Conservation (phyloP, 53 echinoderm and acorn worm species). For the Mesocentrotus franciscanus region DNA sequence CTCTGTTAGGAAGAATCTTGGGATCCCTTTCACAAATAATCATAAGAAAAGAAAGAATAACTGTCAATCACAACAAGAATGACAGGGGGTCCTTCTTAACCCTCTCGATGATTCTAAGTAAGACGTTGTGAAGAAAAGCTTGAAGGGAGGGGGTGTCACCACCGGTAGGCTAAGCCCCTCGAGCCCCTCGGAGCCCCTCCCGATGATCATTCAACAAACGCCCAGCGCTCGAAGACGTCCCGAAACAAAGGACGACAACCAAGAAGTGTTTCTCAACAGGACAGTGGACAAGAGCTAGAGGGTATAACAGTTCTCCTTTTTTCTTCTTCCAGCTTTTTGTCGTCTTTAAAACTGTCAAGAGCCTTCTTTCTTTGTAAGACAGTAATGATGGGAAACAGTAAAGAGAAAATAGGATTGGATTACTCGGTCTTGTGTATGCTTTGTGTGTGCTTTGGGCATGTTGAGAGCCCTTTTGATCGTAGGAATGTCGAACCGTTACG, state of each 20-base stretch:
- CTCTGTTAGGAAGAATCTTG: not conserved
- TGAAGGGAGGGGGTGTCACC: conserved; percentile 6
- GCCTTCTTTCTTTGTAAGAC: not conserved
- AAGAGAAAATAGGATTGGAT: not conserved
- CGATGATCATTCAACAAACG: not conserved
- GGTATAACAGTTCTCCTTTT: conserved; percentile 15
- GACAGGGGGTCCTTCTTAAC: conserved; percentile 24
- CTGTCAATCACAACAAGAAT: conserved; percentile 53
- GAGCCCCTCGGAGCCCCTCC: conserved; percentile 17
- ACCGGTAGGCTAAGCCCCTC: conserved; percentile 38
- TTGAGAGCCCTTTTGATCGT: not conserved
- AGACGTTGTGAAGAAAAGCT: conserved; percentile 17
- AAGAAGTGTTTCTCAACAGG: conserved; percentile 29
- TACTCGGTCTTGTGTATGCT: not conserved
- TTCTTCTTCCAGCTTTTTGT: not conserved
- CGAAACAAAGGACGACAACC: not conserved
- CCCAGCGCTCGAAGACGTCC: not conserved
- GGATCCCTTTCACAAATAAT: conserved; percentile 7
- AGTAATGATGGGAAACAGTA: conserved; percentile 36
- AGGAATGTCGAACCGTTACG: not conserved
- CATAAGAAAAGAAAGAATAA: not conserved
- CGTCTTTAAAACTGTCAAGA: conserved; percentile 36
- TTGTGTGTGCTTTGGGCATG: not conserved
- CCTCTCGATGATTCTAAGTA: not conserved
- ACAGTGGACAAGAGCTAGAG: conserved; percentile 18